Base-by-base conservation (phyloP, 1,140 invertebrate genomes). In the Luehdorfia chinensis region DNA sequence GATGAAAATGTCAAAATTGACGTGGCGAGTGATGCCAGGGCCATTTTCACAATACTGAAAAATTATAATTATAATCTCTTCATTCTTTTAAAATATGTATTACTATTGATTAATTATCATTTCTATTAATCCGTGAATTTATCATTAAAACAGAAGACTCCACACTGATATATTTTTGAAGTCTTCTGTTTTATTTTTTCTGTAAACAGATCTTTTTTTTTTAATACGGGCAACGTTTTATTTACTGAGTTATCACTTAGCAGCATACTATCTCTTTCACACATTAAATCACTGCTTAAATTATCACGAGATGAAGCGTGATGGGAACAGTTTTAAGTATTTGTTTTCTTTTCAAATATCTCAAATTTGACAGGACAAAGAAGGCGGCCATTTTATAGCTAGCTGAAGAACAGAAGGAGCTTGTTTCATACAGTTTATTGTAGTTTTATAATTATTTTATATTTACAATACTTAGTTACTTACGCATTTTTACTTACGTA, bases 311-410 rank as follows among this genome's bases (percentile, higher is more conserved):
- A 71, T 61, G 55, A 73, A 83, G 68, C 60, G 84, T 69, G 81
- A 84, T 67, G 64, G 68, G 55, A 61, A 68, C 67, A 84, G 59
- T 71, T 84, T 74, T 81, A 84, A 81, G 76, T 84, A 79, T 83
- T 87, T 86, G 76, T 84, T 86, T 84, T 84, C 75, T 75, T 81
- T 76, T 70, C 64, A 68, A 71, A 73, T 69, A 71, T 74, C 67
- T 81, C 65, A 72, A 50, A 64, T 76, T 80, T 84, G 80, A 87
- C 83, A 84, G 80, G 74, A 81, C 80, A 84, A 87, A 84, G 80
- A 65, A 78, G 78, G 72, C 86, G 74, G 86, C 86, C 86, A 87
- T 87, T 80, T 87, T 87, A 87, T 80, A 75, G 63, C 66, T 66
- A 59, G 55, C 55, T 75, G 60, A 58, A 65, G 63, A 67, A 53